Base-by-base conservation (phyloP, 1,140 invertebrate species). In the Sarcophaga peregrina region DNA sequence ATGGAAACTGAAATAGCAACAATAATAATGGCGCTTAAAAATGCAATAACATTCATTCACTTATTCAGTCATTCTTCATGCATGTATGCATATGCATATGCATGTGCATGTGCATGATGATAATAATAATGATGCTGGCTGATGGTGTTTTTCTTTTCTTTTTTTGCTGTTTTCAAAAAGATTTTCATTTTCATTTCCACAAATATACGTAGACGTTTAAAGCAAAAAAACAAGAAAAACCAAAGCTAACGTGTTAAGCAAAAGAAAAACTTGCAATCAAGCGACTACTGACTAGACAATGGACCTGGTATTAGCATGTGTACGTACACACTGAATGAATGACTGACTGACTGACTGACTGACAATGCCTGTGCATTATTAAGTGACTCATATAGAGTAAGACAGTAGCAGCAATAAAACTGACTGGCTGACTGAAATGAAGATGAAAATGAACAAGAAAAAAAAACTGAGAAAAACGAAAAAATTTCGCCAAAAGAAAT, bases 111-210 rank as follows among this genome's bases (percentile, higher is more conserved):
- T 37, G 25, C 25, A 37, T 37, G 25, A 37, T 37, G 25, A 37
- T 37, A 37, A 37, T 37, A 37, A 37, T 37, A 37, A 37, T 37
- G 25, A 37, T 37, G 25, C 25, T 37, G 25, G 25, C 1, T 37
- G 25, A 1, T 37, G 25, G 4, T 37, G 25, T 37, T 37, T 1
- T 37, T 52, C 2, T 10, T 52, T 10, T 52, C 20, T 68, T 68
- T 68, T 17, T 25, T n/a, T n/a, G n/a, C n/a, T n/a, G n/a, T n/a
- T n/a, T n/a, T n/a, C n/a, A n/a, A 68, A 68, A 68, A 8, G n/a
- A 68, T 20, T 68, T 68, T 68, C 62, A 68, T 68, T 68, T 68
- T 68, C 62, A 68, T 68, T 68, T 68, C 62, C 7, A 68, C 62
- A 68, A 68, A 68, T 68, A 68, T 17, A 20, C 17, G 20, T 68